phyloP scores from a whole-genome alignment of 2,113 vertebrate species.

The Thamnaconus septentrionalis region DNA sequence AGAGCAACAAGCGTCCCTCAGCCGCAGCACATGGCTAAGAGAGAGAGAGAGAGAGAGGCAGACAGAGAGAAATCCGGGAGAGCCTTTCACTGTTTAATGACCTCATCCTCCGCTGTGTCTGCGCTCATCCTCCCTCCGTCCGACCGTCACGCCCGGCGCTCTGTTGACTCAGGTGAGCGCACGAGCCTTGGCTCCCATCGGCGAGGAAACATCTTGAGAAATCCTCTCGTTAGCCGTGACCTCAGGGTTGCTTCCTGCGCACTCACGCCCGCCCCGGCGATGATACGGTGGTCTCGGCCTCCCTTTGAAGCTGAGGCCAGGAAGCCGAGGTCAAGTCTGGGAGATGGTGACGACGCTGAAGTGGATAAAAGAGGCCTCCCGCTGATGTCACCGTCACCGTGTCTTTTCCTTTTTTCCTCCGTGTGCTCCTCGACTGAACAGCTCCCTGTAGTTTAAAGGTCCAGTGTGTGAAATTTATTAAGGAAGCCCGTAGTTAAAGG shows the following conservation, averaged over 20 bases:
- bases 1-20: constrained; percentile 37
- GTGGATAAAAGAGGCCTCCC: constrained; percentile 22
- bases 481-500: too few species aligned
- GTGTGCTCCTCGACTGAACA: background rate
- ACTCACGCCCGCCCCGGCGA: constrained; percentile 31
- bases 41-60: background rate
- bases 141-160: constrained; percentile 28
- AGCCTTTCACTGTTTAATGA: constrained; percentile 21
- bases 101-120: constrained; percentile 39
- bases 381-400: constrained; percentile 36
- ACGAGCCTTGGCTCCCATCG: constrained; percentile 4
- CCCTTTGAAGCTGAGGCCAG: constrained; percentile 37
- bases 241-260: constrained; percentile 42
- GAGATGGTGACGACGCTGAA: constrained; percentile 46
- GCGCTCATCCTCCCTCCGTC: constrained; percentile 31
- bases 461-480: too few species aligned
- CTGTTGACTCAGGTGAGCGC: constrained; percentile 58
- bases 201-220: constrained; percentile 55
- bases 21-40: background rate
- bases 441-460: too few species aligned
- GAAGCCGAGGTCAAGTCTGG: constrained; percentile 49
- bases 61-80: too few species aligned
- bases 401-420: constrained; percentile 14
- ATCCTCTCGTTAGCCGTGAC: constrained; percentile 37
- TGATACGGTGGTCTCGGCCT: constrained; percentile 10